Evolutionary conservation across 92 coral and sea anemone genomes (phyloP), one percentile per base, ranked within the genome.

Genomic region (Zoanthus sociatus): DNA sequence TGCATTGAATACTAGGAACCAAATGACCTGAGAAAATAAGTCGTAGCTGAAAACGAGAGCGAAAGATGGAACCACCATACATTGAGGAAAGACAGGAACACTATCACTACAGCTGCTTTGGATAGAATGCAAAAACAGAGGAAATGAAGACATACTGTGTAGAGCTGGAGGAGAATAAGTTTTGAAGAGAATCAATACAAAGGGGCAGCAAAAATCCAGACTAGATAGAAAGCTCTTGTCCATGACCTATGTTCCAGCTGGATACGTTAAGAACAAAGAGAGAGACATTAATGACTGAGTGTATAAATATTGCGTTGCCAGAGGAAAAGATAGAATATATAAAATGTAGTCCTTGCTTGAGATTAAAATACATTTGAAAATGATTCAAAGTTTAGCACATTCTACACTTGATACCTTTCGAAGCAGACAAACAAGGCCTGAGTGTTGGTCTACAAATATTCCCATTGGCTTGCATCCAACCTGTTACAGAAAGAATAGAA

Each of bases 401-500:
- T 37, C 42, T 37, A 0, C 42, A 37, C 42, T 37, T 37, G 2
- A 4, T 48, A 93, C 99, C 98, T 95, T 97, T 83, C 95, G 92
- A 53, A 97, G 78, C 26, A 95, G 72, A 16, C 95, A 87, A 47
- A 97, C 98, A 20, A 97, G 82, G 54, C 93, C 96, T 30, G 98
- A 90, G 61, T 85, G 77, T n/a, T 79, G 56, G 77, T 95, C 97
- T 53, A 92, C 90, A 89, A 95, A 97, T 56, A 97, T 73, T 14
- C 99, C 99, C 88, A 97, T 68, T 66, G 98, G 94, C 82, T 93
- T 96, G 88, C 90, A 84, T 2, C 94, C 95, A 70, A 89, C 98
- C 99, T 97, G 48, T 45, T 56, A 53, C 16, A 77, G 45, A 47
- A 87, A 20, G 37, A 37, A 31, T 9, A 20, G 37, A 37, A 31